These are phyloP conservation scores for Adelphocoris suturalis DNA, from an alignment of 2,888 invertebrate genomes.

Conservation along the genomic window DNA sequence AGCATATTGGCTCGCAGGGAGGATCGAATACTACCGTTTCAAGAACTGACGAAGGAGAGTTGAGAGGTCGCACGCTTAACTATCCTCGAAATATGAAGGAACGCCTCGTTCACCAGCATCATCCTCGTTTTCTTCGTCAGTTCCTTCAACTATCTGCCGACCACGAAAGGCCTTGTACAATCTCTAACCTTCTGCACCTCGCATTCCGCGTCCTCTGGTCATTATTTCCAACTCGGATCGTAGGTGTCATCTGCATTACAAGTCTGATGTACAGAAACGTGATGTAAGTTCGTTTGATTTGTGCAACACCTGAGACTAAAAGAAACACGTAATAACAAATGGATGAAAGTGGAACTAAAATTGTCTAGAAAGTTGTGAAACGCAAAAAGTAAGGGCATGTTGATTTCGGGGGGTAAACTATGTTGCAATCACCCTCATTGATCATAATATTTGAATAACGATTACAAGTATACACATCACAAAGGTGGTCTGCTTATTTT, in stretches of 20 bases:
- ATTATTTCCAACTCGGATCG: background rate
- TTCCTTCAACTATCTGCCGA: slow-evolving; percentile 14
- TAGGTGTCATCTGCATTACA: background rate
- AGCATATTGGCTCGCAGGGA: background rate
- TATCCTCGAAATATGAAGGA: slow-evolving; percentile 44
- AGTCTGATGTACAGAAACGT: too few relatives aligned
- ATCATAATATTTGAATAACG: too few relatives aligned
- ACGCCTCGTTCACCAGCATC: background rate
- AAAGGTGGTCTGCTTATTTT: too few relatives aligned
- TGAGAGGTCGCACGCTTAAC: slow-evolving; percentile 60
- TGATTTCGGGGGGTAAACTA: too few relatives aligned
- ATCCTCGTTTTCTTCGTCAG: background rate
- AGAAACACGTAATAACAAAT: too few relatives aligned
- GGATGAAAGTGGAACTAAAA: too few relatives aligned
- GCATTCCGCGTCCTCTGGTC: background rate
- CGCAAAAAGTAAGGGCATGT: too few relatives aligned
- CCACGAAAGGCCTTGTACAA: slow-evolving; percentile 40
- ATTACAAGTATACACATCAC: too few relatives aligned
- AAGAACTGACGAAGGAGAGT: slow-evolving; percentile 53
- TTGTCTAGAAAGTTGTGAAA: too few relatives aligned
- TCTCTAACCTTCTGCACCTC: slow-evolving; percentile 41
- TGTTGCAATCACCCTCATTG: too few relatives aligned
- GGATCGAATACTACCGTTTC: slow-evolving; percentile 61
- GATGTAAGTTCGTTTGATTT: too few relatives aligned
- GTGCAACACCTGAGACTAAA: too few relatives aligned